Base-by-base conservation (phyloP, 2,888 invertebrate genomes). In the Dryococelus australis region DNA sequence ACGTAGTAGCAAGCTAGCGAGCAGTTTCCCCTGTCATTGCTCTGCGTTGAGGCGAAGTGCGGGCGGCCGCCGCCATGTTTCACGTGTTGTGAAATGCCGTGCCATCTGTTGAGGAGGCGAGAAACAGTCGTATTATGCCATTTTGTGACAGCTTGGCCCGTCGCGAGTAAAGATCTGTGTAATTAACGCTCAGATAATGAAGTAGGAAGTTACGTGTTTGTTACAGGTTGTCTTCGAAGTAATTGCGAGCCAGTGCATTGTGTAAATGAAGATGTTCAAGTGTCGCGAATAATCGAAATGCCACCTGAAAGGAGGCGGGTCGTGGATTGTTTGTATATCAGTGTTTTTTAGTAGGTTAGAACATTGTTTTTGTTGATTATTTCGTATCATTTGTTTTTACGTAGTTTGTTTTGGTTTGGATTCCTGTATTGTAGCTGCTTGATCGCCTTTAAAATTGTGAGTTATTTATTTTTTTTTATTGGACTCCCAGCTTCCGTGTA, bases 51-150 rank as follows among this genome's bases (percentile, higher is more conserved):
- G 20, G 0, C 65, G 65, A 1, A 20, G 24, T 24, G 65, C 24
- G n/a, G n/a, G n/a, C n/a, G n/a, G n/a, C n/a, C n/a, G 65, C 65
- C 65, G 65, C 65, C 65, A 65, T 65, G n/a, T 65, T 65, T 9
- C 65, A 8, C 6, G 6, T 65, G 65, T n/a, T 65, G 65, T n/a
- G 65, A 65, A 65, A n/a, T n/a, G 65, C 65, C 65, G 16, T n/a
- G 65, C 65, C 65, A 65, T 65, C 65, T 65, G 65, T 65, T 65
- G 65, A 20, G 65, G 20, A 65, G 65, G 65, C 65, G 65, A 65
- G 65, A 65, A 65, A 24, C 65, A 65, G 65, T 65, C 65, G 0
- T 65, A 65, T 65, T 65, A 65, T 65, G 65, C 65, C 65, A 65
- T 65, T 65, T 65, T 65, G 65, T 65, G 65, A 65, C 65, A 65